phyloP scores from a whole-genome alignment of 2,888 invertebrate genomes.

The Tachina lurida region DNA sequence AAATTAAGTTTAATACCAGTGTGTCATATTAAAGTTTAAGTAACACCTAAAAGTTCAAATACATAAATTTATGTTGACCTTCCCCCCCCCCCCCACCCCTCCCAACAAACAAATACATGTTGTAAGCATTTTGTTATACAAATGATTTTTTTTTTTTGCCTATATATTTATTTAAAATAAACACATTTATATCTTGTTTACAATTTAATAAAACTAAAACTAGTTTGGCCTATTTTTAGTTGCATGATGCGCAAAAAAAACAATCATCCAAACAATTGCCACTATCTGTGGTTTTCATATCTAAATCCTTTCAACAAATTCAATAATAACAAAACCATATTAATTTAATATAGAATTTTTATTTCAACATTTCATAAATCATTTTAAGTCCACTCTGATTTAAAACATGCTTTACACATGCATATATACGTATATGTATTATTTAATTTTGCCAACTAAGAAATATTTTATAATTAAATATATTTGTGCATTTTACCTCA shows the following conservation, averaged over 20 bases:
- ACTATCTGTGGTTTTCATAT: constrained; percentile 35
- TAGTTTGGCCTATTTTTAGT: constrained; percentile 47
- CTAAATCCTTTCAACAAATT: constrained; percentile 13
- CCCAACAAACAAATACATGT: neutral
- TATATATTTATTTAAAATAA: neutral
- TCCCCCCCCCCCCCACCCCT: neutral
- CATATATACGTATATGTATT: too few species aligned
- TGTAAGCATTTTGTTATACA: constrained; percentile 12
- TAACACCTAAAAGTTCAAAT: neutral
- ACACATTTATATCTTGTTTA: constrained; percentile 19
- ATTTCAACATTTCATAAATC: constrained; percentile 35
- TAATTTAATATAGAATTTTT: constrained; percentile 25
- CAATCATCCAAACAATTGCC: constrained; percentile 15
- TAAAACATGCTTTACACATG: neutral
- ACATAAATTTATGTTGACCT: neutral
- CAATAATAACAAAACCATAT: constrained; percentile 22
- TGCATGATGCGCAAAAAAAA: neutral
- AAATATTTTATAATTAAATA: constrained; percentile 50
- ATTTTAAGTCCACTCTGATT: constrained; percentile 48
- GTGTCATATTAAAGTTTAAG: neutral
- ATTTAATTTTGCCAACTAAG: constrained; percentile 16
- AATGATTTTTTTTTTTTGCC: neutral
- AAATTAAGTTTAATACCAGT: too few species aligned
- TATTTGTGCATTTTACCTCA: neutral
- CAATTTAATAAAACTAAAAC: neutral